phyloP scores from a whole-genome alignment of 2,113 vertebrate species.

The Lutjanus erythropterus region DNA sequence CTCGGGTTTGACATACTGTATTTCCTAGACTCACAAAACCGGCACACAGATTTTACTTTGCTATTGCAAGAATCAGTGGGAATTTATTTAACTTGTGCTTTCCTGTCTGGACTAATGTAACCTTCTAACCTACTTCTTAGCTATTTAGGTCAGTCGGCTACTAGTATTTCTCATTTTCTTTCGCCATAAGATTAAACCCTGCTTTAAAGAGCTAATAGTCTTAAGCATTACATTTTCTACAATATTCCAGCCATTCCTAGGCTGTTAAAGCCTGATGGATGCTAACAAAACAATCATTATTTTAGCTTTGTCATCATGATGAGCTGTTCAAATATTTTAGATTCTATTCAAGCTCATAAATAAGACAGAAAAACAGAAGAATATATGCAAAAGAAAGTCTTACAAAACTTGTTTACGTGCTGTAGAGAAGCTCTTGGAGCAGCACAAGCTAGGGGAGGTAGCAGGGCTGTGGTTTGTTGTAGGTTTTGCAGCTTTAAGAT shows the following conservation, averaged over 20 bases:
- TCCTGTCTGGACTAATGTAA: not conserved
- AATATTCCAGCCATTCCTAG: not conserved
- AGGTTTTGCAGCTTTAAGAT: too few relatives aligned
- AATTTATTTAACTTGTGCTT: not conserved
- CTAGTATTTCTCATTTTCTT: not conserved
- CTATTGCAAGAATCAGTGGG: not conserved
- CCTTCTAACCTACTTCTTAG: not conserved
- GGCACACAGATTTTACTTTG: not conserved
- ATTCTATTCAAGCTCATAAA: too few relatives aligned
- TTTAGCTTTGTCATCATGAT: too few relatives aligned
- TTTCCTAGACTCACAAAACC: not conserved
- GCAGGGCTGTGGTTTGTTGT: too few relatives aligned
- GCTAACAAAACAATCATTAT: too few relatives aligned
- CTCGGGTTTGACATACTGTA: not conserved
- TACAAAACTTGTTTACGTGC: too few relatives aligned
- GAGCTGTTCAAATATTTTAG: not conserved
- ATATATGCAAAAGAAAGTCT: too few relatives aligned
- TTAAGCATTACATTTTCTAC: not conserved
- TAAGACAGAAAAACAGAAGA: too few relatives aligned
- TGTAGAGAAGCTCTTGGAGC: too few relatives aligned
- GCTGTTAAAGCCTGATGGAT: not conserved
- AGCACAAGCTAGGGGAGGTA: too few relatives aligned
- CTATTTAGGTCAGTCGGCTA: not conserved
- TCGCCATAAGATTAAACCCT: not conserved
- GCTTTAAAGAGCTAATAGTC: not conserved